Base-by-base conservation (phyloP, 1,140 invertebrate genomes). In the Trinorchestia longiramus region DNA sequence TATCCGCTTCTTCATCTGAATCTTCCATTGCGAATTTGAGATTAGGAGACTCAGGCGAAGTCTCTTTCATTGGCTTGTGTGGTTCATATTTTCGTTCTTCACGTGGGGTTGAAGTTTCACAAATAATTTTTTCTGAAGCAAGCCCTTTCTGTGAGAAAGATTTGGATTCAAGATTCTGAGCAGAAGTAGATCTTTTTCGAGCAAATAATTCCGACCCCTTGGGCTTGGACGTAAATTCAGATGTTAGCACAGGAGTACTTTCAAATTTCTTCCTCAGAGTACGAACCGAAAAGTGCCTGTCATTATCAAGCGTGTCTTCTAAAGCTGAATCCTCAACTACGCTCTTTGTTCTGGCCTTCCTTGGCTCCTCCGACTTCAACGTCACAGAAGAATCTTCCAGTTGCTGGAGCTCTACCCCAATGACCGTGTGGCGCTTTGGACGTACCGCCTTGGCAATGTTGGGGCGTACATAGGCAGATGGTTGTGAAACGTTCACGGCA, bases 351-450 rank as follows among this genome's bases (percentile, higher is more conserved):
- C 88, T 41, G 88, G 88, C n/a, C 88, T 19, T 19, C 8, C 28
- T 43, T 43, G 92, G 92, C 42, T 47, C 44, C 0, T 94, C 92
- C 8, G 44, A 23, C 92, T 45, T 40, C 41, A 11, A n/a, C 43
- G 41, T 44, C 92, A 17, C 11, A 19, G 41, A 8, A 1, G 8
- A 11, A 90, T 90, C 43, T 15, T 42, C 6, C 6, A 40, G 43
- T 8, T 43, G 43, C 47, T 94, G 92, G 43, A 47, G 44, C 40
- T 94, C 92, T 42, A 94, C 92, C 40, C 92, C 92, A 45, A 94
- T 94, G 1, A 94, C 92, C 92, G 92, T 94, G 92, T 94, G 92
- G 41, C 92, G 92, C n/a, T 94, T 94, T 19, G 43, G 92, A 3
- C 92, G 92, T 28, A 45, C 41, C 0, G 41, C 44, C 43, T 44